Conservation (phyloP, 2,797 vertebrate species). For the Syngnathus rostellatus region DNA sequence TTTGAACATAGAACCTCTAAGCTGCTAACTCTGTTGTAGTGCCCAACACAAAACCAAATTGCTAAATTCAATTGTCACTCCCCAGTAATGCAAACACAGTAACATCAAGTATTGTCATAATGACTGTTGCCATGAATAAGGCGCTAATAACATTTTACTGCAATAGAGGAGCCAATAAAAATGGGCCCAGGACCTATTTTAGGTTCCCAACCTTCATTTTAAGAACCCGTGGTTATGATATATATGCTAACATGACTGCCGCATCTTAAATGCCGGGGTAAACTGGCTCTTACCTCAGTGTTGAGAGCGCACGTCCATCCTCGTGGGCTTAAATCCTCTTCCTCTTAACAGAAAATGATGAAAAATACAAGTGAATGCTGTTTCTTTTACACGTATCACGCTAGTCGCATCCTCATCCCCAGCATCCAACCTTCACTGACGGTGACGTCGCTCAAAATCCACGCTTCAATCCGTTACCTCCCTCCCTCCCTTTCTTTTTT, state of each 20-base stretch:
- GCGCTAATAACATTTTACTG: not conserved
- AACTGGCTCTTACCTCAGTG: conserved; percentile 4
- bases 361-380: no score
- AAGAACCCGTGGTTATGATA: not conserved
- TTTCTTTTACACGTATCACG: not conserved
- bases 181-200: not conserved
- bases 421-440: conserved; percentile 44
- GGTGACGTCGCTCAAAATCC: conserved; percentile 21
- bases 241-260: not conserved
- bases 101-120: not conserved
- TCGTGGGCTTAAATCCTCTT: not conserved
- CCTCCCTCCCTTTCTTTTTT: no score
- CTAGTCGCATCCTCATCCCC: conserved; percentile 3
- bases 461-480: conserved; percentile 1
- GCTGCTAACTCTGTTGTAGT: not conserved
- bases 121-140: not conserved
- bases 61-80: not conserved
- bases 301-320: not conserved
- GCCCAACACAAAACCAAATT: not conserved
- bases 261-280: not conserved
- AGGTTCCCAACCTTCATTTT: not conserved
- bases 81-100: no score
- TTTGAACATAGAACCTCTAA: not conserved
- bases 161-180: not conserved
- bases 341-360: not conserved